Conservation (phyloP, 2,113 vertebrate species). For the Pyxicephalus adspersus region DNA sequence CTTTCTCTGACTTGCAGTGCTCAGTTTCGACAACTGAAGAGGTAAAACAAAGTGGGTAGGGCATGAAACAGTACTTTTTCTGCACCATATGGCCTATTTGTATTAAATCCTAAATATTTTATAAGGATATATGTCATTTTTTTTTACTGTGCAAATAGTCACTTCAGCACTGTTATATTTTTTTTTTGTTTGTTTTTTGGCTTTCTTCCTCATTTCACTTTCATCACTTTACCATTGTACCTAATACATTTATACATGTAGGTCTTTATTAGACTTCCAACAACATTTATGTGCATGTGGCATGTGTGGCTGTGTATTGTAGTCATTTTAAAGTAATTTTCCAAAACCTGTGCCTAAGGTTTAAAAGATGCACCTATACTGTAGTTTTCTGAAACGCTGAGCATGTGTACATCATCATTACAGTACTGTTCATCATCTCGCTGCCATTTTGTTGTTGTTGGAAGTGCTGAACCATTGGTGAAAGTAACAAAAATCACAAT, state of each 20-base stretch:
- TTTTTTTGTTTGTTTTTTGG: neutral
- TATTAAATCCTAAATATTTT: neutral
- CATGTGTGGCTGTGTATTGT: too few relatives aligned
- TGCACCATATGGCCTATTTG: neutral
- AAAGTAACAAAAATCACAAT: neutral
- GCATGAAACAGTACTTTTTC: slow-evolving; percentile 29
- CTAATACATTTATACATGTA: neutral
- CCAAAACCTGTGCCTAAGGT: neutral
- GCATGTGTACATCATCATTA: neutral
- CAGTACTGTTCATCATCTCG: neutral
- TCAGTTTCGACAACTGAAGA: slow-evolving; percentile 62
- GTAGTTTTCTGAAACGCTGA: neutral
- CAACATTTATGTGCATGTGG: slow-evolving; percentile 7
- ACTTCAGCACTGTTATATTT: neutral
- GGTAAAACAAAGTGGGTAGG: slow-evolving; percentile 54
- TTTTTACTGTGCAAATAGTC: neutral
- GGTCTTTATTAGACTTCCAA: slow-evolving; percentile 31
- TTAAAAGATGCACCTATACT: neutral
- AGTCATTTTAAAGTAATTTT: too few relatives aligned
- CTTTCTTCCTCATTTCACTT: neutral
- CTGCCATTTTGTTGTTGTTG: slow-evolving; percentile 20
- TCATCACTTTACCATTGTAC: neutral
- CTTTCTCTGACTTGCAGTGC: slow-evolving; percentile 57
- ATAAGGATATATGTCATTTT: neutral
- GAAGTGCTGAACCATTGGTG: slow-evolving; percentile 18